These are phyloP conservation scores for Ptychodera flava DNA, from an alignment of 35 echinoderm and acorn worm genomes.

Conservation along the genomic window DNA sequence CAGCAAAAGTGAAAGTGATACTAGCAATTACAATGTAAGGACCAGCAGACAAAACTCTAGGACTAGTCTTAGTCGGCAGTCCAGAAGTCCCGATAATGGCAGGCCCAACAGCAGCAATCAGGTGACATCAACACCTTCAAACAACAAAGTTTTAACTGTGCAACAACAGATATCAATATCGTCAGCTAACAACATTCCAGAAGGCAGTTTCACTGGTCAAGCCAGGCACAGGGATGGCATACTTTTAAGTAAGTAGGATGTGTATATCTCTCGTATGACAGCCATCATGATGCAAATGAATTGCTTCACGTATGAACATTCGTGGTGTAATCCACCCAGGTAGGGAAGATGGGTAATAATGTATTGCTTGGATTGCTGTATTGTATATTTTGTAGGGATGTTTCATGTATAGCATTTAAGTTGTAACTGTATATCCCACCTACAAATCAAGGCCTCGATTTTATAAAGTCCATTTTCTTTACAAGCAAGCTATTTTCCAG, in stretches of 20 bases:
- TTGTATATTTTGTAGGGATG: background rate
- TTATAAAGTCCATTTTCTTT: no score
- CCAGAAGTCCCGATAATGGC: background rate
- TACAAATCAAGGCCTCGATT: no score
- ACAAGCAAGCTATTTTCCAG: no score
- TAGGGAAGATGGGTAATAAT: no score
- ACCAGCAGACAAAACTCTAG: background rate
- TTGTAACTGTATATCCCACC: background rate
- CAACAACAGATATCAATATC: conserved; percentile 48
- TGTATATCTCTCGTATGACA: background rate
- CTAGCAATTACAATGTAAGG: background rate
- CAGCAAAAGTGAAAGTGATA: background rate
- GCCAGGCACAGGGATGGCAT: conserved; percentile 83
- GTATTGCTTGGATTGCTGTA: background rate
- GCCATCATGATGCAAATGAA: background rate
- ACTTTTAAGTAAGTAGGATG: conserved; percentile 55
- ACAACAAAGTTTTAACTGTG: conserved; percentile 21
- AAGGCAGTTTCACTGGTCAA: conserved; percentile 77
- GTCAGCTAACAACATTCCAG: conserved; percentile 59
- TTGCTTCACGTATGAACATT: background rate
- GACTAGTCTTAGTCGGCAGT: background rate
- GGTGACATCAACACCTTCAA: conserved; percentile 75
- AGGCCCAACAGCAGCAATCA: background rate
- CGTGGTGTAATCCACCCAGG: no score
- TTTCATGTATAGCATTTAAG: background rate